Percentiles rank a stretch among this genome's conserved stretches.
These are phyloP conservation scores for Caenorhabditis remanei DNA, from an alignment of 1,140 invertebrate genomes.

Conservation along the genomic window DNA sequence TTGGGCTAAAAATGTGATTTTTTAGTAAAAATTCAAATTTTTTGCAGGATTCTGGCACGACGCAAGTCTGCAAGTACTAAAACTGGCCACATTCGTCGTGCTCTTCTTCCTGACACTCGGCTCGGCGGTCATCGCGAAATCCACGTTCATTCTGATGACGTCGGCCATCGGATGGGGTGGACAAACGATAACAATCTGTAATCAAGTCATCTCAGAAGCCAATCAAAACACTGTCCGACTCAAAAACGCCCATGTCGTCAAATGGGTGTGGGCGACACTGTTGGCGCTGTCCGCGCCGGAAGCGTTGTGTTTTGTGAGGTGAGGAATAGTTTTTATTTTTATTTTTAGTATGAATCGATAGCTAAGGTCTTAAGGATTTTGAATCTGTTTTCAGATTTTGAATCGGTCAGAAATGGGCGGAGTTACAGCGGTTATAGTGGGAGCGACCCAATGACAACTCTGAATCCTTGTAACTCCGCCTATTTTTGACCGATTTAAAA, in stretches of 20 bases:
- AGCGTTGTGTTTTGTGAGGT: constrained; percentile 70
- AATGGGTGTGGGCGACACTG: constrained; percentile 76
- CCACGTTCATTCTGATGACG: constrained; percentile 73
- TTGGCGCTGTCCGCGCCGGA: constrained; percentile 72
- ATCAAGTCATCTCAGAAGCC: constrained; percentile 68
- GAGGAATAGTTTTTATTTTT: background rate
- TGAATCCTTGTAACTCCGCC: too few species aligned
- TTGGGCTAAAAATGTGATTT: too few species aligned
- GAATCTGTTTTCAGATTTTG: too few species aligned
- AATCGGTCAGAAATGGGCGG: too few species aligned
- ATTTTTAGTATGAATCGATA: too few species aligned
- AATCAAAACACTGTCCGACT: constrained; percentile 70
- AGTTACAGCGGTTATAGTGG: too few species aligned
- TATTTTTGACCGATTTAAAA: too few species aligned
- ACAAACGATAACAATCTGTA: constrained; percentile 74
- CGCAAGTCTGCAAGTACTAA: constrained; percentile 72
- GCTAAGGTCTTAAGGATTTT: too few species aligned
- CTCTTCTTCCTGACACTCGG: constrained; percentile 73
- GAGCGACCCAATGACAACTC: too few species aligned
- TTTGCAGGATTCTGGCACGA: constrained; percentile 73
- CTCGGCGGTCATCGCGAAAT: constrained; percentile 74
- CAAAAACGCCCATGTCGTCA: constrained; percentile 70
- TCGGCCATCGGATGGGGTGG: constrained; percentile 74
- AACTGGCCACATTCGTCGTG: constrained; percentile 74
- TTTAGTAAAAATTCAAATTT: constrained; percentile 56